A percentile compares a stretch with the other conserved stretches of the same genome.
phyloP scores from a whole-genome alignment of 1,140 invertebrate genomes.

The Brachionus rotundiformis region DNA sequence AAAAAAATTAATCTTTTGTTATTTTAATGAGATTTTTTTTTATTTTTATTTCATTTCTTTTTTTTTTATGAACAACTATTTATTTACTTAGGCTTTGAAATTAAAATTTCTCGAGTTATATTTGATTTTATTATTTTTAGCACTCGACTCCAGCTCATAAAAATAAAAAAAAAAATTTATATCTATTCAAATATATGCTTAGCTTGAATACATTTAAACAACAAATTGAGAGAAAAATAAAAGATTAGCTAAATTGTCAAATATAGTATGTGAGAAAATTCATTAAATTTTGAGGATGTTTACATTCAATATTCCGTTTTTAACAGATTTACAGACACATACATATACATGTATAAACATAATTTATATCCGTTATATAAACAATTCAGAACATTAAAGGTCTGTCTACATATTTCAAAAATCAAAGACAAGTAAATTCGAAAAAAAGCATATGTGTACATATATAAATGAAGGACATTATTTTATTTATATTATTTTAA shows the following conservation, averaged over 20 bases:
- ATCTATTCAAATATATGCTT: too few relatives aligned
- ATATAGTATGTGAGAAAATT: not conserved
- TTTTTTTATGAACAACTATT: not conserved
- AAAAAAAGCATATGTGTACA: not conserved
- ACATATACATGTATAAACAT: not conserved
- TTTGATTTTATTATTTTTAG: not conserved
- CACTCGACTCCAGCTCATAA: not conserved
- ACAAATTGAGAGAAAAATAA: not conserved
- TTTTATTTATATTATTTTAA: too few relatives aligned
- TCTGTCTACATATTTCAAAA: not conserved
- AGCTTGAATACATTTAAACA: not conserved
- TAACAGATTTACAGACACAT: not conserved
- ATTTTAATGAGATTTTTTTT: not conserved
- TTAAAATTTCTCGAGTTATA: not conserved
- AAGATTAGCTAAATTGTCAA: not conserved
- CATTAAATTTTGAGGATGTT: not conserved
- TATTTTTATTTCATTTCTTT: not conserved
- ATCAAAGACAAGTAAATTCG: not conserved
- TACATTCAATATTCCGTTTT: not conserved
- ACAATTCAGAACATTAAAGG: not conserved
- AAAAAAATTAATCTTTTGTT: constrained; percentile 10
- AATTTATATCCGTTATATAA: not conserved
- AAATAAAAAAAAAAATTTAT: too few relatives aligned
- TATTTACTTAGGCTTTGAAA: not conserved
- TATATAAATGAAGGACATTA: too few relatives aligned